Conservation (phyloP, 2,888 invertebrate genomes). For the Lasius platythorax region DNA sequence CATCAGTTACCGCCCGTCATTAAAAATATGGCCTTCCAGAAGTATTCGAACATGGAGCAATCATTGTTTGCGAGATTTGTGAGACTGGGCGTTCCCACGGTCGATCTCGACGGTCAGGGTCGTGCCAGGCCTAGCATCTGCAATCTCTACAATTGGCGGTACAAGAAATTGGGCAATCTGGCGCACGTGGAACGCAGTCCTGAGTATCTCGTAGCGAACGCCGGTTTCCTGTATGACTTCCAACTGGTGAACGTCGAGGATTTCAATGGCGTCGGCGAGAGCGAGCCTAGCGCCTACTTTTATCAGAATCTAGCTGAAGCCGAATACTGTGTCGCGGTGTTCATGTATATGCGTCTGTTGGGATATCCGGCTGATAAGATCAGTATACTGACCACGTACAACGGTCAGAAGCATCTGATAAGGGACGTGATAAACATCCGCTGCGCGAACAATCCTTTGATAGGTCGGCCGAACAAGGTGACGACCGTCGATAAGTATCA, state of each 20-base stretch:
- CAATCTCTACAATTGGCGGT: constrained; percentile 98
- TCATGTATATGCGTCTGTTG: constrained; percentile 98
- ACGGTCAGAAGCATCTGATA: constrained; percentile 99
- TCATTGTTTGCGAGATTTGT: constrained; percentile 98
- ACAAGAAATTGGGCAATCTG: constrained; percentile 97
- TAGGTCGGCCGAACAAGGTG: constrained; percentile 96
- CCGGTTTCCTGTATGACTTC: constrained; percentile 97
- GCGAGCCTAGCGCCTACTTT: constrained; percentile 99
- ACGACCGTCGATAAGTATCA: constrained; percentile 99
- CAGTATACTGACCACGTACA: constrained; percentile 99
- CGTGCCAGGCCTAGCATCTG: constrained; percentile 97
- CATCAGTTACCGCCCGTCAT: constrained; percentile 99
- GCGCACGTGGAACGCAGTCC: constrained; percentile 93
- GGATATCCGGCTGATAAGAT: constrained; percentile 99
- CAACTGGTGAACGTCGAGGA: constrained; percentile 98
- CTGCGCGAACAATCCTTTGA: constrained; percentile 97
- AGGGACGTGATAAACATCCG: constrained; percentile 97
- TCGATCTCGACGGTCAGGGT: constrained; percentile 99
- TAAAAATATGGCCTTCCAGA: constrained; percentile 99
- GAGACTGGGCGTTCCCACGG: constrained; percentile 97
- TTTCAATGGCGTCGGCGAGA: constrained; percentile 98
- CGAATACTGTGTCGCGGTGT: constrained; percentile 98
- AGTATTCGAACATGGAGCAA: constrained; percentile 99
- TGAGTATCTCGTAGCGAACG: constrained; percentile 96
- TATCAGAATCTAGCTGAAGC: constrained; percentile 98